phyloP scores from a whole-genome alignment of 2,888 invertebrate species.

The Timandra comae region DNA sequence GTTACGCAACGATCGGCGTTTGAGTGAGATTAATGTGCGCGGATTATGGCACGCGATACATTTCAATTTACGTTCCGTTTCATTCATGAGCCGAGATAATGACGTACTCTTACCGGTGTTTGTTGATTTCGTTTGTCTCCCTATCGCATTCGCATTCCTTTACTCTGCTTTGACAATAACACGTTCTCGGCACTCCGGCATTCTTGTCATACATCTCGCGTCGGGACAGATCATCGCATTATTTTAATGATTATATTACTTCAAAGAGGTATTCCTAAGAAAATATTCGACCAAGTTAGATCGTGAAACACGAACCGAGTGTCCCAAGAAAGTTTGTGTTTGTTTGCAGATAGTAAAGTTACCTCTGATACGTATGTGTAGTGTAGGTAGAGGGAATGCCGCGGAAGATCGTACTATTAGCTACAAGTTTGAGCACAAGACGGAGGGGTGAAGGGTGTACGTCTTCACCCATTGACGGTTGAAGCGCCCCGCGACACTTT shows the following conservation, averaged over 20 bases:
- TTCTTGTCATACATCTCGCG: too few relatives aligned
- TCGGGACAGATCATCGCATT: too few relatives aligned
- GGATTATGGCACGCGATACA: slow-evolving; percentile 77
- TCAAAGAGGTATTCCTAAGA: too few relatives aligned
- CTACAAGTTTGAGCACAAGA: slow-evolving; percentile 66
- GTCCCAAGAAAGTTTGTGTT: slow-evolving; percentile 13
- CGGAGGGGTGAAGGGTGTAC: slow-evolving; percentile 70
- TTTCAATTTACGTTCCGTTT: slow-evolving; percentile 74
- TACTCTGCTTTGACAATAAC: too few relatives aligned
- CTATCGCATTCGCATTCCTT: slow-evolving; percentile 18
- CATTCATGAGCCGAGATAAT: slow-evolving; percentile 73
- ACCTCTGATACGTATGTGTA: slow-evolving; percentile 26
- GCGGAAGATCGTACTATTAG: slow-evolving; percentile 61
- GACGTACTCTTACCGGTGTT: slow-evolving; percentile 61
- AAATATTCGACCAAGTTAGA: too few relatives aligned
- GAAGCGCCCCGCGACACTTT: slow-evolving; percentile 75
- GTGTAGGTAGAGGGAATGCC: slow-evolving; percentile 21
- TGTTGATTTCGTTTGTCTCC: slow-evolving; percentile 45
- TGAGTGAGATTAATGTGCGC: slow-evolving; percentile 75
- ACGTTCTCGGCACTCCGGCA: too few relatives aligned
- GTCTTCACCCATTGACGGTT: slow-evolving; percentile 76
- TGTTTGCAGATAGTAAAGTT: slow-evolving; percentile 12
- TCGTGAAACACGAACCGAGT: slow-evolving; percentile 6
- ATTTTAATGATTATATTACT: too few relatives aligned
- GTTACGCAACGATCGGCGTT: slow-evolving; percentile 72